Base-by-base conservation (phyloP, 23 tunicate species). In the Botrylloides violaceus region DNA sequence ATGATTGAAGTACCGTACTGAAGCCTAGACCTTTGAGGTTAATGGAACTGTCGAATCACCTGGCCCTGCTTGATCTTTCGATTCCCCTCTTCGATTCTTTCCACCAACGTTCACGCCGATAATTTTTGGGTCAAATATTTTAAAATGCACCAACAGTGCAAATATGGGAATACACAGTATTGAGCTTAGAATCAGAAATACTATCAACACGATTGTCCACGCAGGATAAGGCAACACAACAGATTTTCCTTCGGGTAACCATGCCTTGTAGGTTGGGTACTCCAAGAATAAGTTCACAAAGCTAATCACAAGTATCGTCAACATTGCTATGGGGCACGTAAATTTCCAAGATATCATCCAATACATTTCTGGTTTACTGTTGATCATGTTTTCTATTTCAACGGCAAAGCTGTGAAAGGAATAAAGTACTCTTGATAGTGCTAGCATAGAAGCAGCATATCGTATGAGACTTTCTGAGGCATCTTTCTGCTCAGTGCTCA, bases 301-400 rank as follows among this genome's bases (percentile, higher is more conserved):
- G 63, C 88, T 82, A 5, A 88, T 77, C 27, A 59, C 66, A 4
- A 88, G 50, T 19, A 88, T 88, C 25, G 73, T 73, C 25, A 73
- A 33, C 49, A 88, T 12, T 1, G 81, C 81, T 15, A 73, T 59
- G 1, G 96, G 96, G 32, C 84, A 79, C 4, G 89, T 77, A 28
- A 78, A 61, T 71, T 73, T 64, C 96, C 96, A 88, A 2, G 96
- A 82, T n/a, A 78, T 66, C 9, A 20, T 72, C 84, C 84, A 88
- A 33, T 88, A 88, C 19, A 34, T 15, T 3, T 76, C 80, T 32
- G 96, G 88, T 47, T 26, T 3, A 3, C 19, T 28, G 2, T 86
- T 81, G 23, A 82, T 60, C 96, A 88, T 88, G 4, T 82, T 76
- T 23, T 82, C 31, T 43, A 88, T 48, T 43, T 88, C 96, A 4